These are phyloP conservation scores for Nasalis larvatus DNA, from an alignment of 2,113 vertebrate genomes.

Conservation along the genomic window DNA sequence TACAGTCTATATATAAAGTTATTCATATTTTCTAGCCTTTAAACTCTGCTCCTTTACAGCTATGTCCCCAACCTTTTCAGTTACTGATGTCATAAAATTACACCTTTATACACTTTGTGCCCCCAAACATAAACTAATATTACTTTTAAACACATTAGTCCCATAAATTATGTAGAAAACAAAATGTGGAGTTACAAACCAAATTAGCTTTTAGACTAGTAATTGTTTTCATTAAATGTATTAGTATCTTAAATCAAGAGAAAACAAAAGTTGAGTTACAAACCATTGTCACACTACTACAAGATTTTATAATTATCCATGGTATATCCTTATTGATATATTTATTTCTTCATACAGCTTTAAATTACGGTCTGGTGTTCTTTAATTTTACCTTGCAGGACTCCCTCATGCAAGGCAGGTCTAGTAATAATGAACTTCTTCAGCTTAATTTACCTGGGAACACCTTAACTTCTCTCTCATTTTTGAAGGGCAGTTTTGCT, in stretches of 20 bases:
- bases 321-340: background rate
- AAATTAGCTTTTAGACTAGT: background rate
- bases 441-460: background rate
- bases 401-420: background rate
- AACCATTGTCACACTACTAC: background rate
- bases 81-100: background rate
- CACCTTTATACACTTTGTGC: background rate
- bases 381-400: background rate
- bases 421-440: background rate
- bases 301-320: background rate
- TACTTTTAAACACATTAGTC: background rate
- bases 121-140: background rate
- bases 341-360: background rate
- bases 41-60: background rate
- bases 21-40: too few species aligned
- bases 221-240: background rate
- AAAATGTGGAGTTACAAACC: background rate
- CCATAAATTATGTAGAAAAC: background rate
- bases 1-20: background rate
- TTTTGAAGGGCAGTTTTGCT: background rate
- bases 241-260: background rate
- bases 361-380: background rate
- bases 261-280: background rate
- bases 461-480: background rate
- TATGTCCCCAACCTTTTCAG: background rate